Evolutionary conservation across 1,140 invertebrate species (phyloP).

Genomic region (Leptestheria dahalacensis): DNA sequence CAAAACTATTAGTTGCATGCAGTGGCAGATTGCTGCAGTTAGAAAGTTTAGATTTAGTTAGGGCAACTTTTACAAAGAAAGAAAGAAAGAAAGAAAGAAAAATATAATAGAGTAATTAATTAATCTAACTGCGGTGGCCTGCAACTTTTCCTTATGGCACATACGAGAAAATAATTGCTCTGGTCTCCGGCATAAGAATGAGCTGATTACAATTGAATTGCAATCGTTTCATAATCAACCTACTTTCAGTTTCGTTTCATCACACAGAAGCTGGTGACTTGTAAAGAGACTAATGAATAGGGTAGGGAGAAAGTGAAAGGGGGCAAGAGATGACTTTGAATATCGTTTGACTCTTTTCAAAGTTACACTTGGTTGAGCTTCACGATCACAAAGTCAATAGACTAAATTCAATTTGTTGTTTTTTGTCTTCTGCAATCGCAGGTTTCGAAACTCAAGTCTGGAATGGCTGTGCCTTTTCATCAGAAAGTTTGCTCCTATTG

Average conservation of each 20-base stretch:
- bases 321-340: neutral
- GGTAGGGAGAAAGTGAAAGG: neutral
- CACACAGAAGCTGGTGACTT: neutral
- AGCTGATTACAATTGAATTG: too few species aligned
- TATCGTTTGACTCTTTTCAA: too few species aligned
- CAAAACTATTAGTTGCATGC: too few species aligned
- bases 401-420: slow-evolving; percentile 2
- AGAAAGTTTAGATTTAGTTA: neutral
- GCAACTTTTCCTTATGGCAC: too few species aligned
- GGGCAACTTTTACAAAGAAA: neutral
- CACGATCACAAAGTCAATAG: too few species aligned
- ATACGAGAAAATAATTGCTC: too few species aligned
- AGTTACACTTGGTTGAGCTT: too few species aligned
- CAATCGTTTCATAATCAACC: neutral
- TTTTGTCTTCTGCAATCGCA: slow-evolving; percentile 23
- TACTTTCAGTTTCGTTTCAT: neutral
- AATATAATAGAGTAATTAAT: neutral
- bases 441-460: slow-evolving; percentile 54
- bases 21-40: too few species aligned
- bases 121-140: too few species aligned
- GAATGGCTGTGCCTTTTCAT: slow-evolving; percentile 75
- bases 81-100: neutral
- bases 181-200: too few species aligned
- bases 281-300: too few species aligned
- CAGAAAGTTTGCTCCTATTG: slow-evolving; percentile 75